Evolutionary conservation across 1,140 invertebrate species (phyloP).

Genomic region (Coptotermes formosanus): DNA sequence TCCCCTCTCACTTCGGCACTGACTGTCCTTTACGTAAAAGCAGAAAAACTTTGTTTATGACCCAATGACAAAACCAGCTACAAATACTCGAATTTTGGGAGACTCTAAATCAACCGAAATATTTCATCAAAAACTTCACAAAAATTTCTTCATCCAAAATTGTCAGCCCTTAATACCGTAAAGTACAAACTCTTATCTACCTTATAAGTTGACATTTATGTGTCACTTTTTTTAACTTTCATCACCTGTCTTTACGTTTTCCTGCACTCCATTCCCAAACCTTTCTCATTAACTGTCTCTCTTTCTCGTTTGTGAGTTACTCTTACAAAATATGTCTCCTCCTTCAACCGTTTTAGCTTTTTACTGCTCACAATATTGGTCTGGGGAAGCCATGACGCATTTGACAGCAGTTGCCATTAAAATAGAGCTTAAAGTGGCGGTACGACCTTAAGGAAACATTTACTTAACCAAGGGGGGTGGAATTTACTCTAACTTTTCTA

Average conservation of each 20-base stretch:
- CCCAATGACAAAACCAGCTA: background rate
- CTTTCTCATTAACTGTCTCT: background rate
- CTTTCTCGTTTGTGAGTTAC: background rate
- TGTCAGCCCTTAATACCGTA: too few species aligned
- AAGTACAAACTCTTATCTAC: too few species aligned
- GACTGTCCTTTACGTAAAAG: background rate
- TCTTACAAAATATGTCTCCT: background rate
- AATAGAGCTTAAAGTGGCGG: background rate
- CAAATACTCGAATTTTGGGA: background rate
- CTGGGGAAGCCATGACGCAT: background rate
- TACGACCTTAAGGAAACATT: background rate
- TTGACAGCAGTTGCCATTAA: slow-evolving; percentile 15
- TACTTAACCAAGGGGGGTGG: background rate
- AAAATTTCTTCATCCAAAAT: too few species aligned
- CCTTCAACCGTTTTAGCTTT: background rate
- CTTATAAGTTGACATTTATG: slow-evolving; percentile 1
- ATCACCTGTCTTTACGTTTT: background rate
- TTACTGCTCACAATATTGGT: background rate
- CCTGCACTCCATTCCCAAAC: background rate
- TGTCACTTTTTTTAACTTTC: background rate
- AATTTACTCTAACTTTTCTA: background rate
- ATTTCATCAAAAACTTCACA: background rate
- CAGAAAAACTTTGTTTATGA: background rate
- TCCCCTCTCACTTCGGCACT: too few species aligned
- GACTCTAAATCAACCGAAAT: background rate